Conservation (phyloP, 2,888 invertebrate species). For the Megastigmus dorsalis region DNA sequence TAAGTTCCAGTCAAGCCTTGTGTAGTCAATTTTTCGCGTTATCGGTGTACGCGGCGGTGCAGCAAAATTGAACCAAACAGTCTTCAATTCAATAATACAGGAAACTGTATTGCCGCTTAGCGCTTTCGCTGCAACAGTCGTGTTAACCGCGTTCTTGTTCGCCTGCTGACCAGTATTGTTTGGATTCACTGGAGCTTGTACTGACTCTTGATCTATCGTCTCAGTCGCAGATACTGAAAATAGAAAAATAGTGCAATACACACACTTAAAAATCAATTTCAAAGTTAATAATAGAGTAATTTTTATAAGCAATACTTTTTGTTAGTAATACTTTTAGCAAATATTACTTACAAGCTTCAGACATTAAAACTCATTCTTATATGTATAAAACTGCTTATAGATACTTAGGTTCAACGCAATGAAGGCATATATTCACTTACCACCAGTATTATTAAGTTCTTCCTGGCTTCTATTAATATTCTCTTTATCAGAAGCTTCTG, state of each 20-base stretch:
- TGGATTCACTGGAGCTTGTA: constrained; percentile 38
- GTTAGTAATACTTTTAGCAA: too few relatives aligned
- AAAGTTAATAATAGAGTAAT: too few relatives aligned
- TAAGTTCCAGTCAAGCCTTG: constrained; percentile 96
- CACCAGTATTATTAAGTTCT: constrained; percentile 68
- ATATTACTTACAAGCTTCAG: too few relatives aligned
- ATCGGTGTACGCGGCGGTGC: constrained; percentile 96
- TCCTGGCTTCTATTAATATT: constrained; percentile 72
- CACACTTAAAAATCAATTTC: too few relatives aligned
- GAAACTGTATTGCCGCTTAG: constrained; percentile 86
- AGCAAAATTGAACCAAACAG: constrained; percentile 98
- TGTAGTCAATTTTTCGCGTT: constrained; percentile 94
- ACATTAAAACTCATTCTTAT: too few relatives aligned
- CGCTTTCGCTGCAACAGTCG: constrained; percentile 76
- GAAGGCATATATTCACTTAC: constrained; percentile 51
- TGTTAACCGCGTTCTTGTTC: constrained; percentile 61
- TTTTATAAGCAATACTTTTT: too few relatives aligned
- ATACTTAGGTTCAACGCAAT: too few relatives aligned
- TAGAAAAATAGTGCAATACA: not conserved
- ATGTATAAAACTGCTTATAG: too few relatives aligned
- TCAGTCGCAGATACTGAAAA: constrained; percentile 55
- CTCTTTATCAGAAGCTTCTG: constrained; percentile 69
- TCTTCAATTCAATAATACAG: constrained; percentile 90
- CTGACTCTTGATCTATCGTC: constrained; percentile 59
- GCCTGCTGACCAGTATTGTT: constrained; percentile 73